Evolutionary conservation across 2,797 vertebrate genomes (phyloP).

Genomic region (Apogon talboti): DNA sequence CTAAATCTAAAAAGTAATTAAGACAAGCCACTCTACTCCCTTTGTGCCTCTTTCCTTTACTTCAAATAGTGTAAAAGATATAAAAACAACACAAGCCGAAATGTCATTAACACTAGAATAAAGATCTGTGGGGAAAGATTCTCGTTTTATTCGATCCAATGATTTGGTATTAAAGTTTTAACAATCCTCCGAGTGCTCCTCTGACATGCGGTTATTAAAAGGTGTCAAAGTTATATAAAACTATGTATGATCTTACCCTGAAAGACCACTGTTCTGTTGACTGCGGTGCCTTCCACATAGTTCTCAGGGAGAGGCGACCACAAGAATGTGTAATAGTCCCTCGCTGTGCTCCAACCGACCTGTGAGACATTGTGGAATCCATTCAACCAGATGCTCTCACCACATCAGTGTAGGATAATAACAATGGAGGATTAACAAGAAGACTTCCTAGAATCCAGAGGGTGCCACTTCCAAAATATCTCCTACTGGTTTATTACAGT

Average conservation of each 20-base stretch:
- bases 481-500: conserved; percentile 41
- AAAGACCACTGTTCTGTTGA: conserved; percentile 94
- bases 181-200: conserved; percentile 49
- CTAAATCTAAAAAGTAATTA: conserved; percentile 31
- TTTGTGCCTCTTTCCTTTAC: conserved; percentile 31
- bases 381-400: conserved; percentile 54
- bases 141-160: conserved; percentile 49
- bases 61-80: conserved; percentile 28
- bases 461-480: conserved; percentile 58
- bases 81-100: conserved; percentile 50
- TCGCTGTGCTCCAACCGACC: conserved; percentile 99
- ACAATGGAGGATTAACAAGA: conserved; percentile 57
- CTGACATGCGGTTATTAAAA: conserved; percentile 64
- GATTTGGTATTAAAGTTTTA: conserved; percentile 60
- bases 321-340: conserved; percentile 98
- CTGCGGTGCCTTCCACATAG: conserved; percentile 91
- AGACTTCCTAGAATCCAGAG: conserved; percentile 50
- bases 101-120: conserved; percentile 52
- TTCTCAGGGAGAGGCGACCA: conserved; percentile 98
- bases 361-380: conserved; percentile 77
- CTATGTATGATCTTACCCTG: conserved; percentile 88
- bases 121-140: conserved; percentile 34
- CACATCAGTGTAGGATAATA: conserved; percentile 69
- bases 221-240: conserved; percentile 70
- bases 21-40: background rate